Conservation (phyloP, 1,140 invertebrate genomes). For the Hycleus cichorii region DNA sequence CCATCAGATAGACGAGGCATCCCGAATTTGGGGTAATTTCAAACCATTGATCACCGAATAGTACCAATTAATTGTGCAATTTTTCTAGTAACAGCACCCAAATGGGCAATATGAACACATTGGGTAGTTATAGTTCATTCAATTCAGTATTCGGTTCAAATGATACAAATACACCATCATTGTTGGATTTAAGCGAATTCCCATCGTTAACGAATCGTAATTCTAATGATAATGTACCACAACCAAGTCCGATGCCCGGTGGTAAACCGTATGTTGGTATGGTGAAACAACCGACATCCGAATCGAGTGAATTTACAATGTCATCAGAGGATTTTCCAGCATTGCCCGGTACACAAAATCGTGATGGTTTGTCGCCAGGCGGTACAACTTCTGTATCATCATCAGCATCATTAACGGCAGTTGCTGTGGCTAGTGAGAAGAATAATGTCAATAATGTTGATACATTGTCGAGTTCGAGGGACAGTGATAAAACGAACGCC, state of each 20-base stretch:
- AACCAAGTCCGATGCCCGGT: slow-evolving; percentile 70
- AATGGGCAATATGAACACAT: slow-evolving; percentile 55
- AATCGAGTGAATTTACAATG: slow-evolving; percentile 93
- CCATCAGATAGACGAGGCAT: slow-evolving; percentile 71
- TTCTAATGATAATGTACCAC: slow-evolving; percentile 64
- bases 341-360: slow-evolving; percentile 62
- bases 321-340: slow-evolving; percentile 98
- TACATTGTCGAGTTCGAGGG: slow-evolving; percentile 32
- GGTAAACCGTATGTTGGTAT: slow-evolving; percentile 91
- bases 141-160: slow-evolving; percentile 69
- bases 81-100: slow-evolving; percentile 49
- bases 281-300: slow-evolving; percentile 88
- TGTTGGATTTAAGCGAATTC: slow-evolving; percentile 83
- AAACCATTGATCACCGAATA: not conserved
- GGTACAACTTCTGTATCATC: slow-evolving; percentile 37
- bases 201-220: slow-evolving; percentile 77
- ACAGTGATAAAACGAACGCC: slow-evolving; percentile 37
- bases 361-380: slow-evolving; percentile 48
- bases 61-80: slow-evolving; percentile 2
- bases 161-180: slow-evolving; percentile 69
- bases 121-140: slow-evolving; percentile 62
- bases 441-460: slow-evolving; percentile 44
- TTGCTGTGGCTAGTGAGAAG: slow-evolving; percentile 43
- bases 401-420: not conserved
- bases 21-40: slow-evolving; percentile 52